These are phyloP conservation scores for Caranx melampygus DNA, from an alignment of 2,113 vertebrate species.

Conservation along the genomic window DNA sequence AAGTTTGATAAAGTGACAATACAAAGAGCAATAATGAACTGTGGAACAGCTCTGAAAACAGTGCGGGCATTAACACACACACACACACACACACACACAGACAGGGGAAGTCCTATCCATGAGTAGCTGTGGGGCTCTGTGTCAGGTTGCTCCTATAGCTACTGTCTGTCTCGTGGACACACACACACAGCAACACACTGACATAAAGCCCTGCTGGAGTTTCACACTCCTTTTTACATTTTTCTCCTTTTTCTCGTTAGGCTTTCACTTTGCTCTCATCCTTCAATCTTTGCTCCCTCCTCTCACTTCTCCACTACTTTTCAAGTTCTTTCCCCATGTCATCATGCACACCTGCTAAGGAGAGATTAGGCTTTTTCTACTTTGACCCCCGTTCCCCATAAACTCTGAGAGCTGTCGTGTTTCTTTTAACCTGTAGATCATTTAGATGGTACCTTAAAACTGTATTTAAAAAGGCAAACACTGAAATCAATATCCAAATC, in stretches of 20 bases:
- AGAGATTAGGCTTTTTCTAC: not conserved
- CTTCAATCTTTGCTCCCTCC: constrained; percentile 1
- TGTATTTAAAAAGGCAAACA: not conserved
- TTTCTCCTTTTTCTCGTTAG: not conserved
- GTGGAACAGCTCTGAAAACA: constrained; percentile 21
- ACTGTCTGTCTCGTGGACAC: not conserved
- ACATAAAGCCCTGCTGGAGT: not conserved
- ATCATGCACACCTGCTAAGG: constrained; percentile 12
- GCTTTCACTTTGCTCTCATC: constrained; percentile 12
- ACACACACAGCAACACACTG: constrained; percentile 5
- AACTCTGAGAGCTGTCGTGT: not conserved
- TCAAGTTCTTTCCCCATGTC: not conserved
- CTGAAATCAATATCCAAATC: not conserved
- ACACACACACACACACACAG: constrained; percentile 1
- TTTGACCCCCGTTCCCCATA: not conserved
- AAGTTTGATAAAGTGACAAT: constrained; percentile 32
- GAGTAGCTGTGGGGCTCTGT: constrained; percentile 19
- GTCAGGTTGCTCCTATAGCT: constrained; percentile 4
- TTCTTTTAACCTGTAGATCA: not conserved
- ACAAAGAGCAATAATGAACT: constrained; percentile 39
- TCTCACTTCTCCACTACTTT: not conserved
- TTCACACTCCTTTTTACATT: constrained; percentile 11
- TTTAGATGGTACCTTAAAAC: not conserved
- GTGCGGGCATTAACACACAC: constrained; percentile 26
- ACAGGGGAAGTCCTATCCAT: constrained; percentile 37